Evolutionary conservation across 2,113 vertebrate genomes (phyloP).

Genomic region (Gallinago undulata): DNA sequence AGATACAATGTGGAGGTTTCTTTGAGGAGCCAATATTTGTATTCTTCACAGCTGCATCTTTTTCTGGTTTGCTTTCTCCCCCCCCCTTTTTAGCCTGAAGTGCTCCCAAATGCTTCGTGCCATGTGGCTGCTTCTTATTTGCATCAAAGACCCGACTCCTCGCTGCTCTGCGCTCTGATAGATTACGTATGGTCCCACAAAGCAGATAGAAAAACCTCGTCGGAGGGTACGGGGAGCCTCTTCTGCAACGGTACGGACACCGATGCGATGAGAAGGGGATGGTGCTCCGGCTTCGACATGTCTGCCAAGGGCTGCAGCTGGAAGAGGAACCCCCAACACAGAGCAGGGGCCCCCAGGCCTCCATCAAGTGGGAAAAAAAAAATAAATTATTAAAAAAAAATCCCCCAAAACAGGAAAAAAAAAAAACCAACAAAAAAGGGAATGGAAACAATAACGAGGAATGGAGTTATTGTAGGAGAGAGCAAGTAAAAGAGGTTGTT

Average conservation of each 20-base stretch:
- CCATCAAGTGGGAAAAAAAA: background rate
- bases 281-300: fast-evolving
- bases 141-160: background rate
- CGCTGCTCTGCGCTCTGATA: background rate
- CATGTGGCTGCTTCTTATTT: slow-evolving; percentile 28
- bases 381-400: background rate
- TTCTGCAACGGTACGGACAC: background rate
- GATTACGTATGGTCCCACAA: background rate
- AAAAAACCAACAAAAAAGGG: background rate
- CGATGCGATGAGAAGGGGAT: fast-evolving
- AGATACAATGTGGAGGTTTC: background rate
- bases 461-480: slow-evolving; percentile 50
- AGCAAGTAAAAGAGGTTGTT: slow-evolving; percentile 46
- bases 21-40: background rate
- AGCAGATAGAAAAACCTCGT: background rate
- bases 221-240: fast-evolving
- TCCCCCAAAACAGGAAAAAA: background rate
- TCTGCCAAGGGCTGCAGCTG: background rate
- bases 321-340: background rate
- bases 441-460: slow-evolving; percentile 53
- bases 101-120: background rate
- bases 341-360: background rate
- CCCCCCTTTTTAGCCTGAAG: background rate
- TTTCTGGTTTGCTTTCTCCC: background rate
- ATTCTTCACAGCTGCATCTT: slow-evolving; percentile 33